These are phyloP conservation scores for Leptopilina drosophilae DNA, from an alignment of 2,888 invertebrate species.

Conservation along the genomic window DNA sequence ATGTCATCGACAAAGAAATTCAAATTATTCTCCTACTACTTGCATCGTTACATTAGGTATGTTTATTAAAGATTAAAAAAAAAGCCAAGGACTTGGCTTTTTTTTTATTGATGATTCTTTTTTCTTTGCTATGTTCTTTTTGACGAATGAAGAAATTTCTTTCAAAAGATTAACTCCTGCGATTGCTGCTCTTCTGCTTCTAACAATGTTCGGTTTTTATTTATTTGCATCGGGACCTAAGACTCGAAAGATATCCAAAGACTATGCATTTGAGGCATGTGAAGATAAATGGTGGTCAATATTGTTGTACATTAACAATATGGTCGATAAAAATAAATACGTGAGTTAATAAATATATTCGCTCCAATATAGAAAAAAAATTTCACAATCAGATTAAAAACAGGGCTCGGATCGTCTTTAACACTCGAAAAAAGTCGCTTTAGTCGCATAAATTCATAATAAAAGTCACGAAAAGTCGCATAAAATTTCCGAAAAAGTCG, in stretches of 20 bases:
- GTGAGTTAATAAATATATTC: constrained; percentile 60
- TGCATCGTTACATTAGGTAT: constrained; percentile 77
- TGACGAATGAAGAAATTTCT: background rate
- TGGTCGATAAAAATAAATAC: constrained; percentile 72
- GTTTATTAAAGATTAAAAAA: too few relatives aligned
- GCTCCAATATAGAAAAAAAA: too few relatives aligned
- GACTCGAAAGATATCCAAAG: constrained; percentile 67
- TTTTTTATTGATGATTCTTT: too few relatives aligned
- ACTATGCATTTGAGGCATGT: constrained; percentile 69
- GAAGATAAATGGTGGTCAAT: constrained; percentile 78
- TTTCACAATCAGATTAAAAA: too few relatives aligned
- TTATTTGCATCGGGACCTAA: constrained; percentile 78
- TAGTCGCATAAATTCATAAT: too few relatives aligned
- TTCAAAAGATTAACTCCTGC: constrained; percentile 78
- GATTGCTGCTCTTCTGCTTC: constrained; percentile 78
- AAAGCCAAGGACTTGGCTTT: too few relatives aligned
- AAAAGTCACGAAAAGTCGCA: too few relatives aligned
- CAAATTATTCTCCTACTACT: constrained; percentile 72
- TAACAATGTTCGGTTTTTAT: constrained; percentile 77
- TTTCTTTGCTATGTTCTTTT: too few relatives aligned
- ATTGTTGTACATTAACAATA: constrained; percentile 78
- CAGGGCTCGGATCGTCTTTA: too few relatives aligned
- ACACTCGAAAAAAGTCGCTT: too few relatives aligned
- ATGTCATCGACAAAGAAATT: constrained; percentile 65
- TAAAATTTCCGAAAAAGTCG: too few relatives aligned